Evolutionary conservation across 2,113 vertebrate genomes (phyloP), one percentile per base, ranked within the genome.

Genomic region (Serilophus lunatus): DNA sequence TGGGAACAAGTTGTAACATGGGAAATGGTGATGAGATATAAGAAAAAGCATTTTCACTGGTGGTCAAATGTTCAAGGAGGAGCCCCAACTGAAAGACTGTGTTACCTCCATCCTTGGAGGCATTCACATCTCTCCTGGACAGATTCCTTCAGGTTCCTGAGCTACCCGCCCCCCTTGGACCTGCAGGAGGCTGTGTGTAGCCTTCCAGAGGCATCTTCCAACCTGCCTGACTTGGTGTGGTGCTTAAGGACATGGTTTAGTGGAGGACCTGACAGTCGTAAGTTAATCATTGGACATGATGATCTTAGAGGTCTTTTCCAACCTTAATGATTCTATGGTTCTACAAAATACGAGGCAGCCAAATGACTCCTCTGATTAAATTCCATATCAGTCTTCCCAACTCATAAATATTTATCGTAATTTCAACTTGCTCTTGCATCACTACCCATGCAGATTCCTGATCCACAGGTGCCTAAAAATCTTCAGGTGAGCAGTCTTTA

Each of bases 1-100:
- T n/a, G 31, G 53, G 53, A 90, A 53, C 35, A 69, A n/a, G 2
- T 3, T 72, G 12, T 53, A 77, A 66, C 24, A 13, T 9, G 12
- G 35, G 24, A 26, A 81, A 54, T 29, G 25, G 6, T 40, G 38
- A 38, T 82, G n/a, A 82, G 31, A 11, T 24, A 26, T 4, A 71
- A 70, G 18, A 84, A 89, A 38, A 86, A 22, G 0, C 1, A 12
- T 64, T 95, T 88, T 50, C 38, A 24, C 8, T 71, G 13, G 9
- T 60, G 23, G 7, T 51, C 12, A 60, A 4, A 26, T 44, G 4
- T 47, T 92, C 69, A 61, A 57, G 57, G 17, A 60, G n/a, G 13
- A 7, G 5, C 4, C 12, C 12, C 24, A 45, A 0, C 7, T 0
- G 2, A 47, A 6, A 60, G 4, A 3, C 4, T 75, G 18, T 54